Conservation (phyloP, 2,113 vertebrate genomes). For the Polypterus senegalus region DNA sequence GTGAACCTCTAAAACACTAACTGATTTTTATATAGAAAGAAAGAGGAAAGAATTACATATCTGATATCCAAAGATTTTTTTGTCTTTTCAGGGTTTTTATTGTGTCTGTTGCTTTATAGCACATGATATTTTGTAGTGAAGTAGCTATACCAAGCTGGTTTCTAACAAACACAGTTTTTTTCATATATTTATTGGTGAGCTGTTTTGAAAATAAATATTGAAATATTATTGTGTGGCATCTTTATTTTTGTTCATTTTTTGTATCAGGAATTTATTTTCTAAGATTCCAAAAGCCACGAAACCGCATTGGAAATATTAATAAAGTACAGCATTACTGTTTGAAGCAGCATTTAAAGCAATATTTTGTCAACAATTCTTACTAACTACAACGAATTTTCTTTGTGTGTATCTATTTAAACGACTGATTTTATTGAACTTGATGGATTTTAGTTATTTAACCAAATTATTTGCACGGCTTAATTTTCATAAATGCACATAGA, state of each 20-base stretch:
- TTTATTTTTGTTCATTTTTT: constrained; percentile 13
- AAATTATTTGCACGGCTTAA: too few relatives aligned
- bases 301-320: too few relatives aligned
- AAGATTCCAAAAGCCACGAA: too few relatives aligned
- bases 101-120: constrained; percentile 90
- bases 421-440: too few relatives aligned
- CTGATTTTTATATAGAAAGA: constrained; percentile 65
- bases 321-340: too few relatives aligned
- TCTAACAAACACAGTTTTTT: constrained; percentile 80
- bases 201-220: constrained; percentile 84
- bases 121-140: constrained; percentile 97
- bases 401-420: too few relatives aligned
- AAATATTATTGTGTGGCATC: constrained; percentile 52
- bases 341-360: too few relatives aligned
- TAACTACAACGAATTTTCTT: too few relatives aligned
- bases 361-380: too few relatives aligned
- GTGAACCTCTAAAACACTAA: constrained; percentile 69
- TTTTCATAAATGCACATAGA: too few relatives aligned
- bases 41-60: constrained; percentile 50
- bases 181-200: constrained; percentile 82
- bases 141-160: constrained; percentile 81
- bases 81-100: constrained; percentile 88
- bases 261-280: too few relatives aligned
- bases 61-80: constrained; percentile 96
- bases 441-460: too few relatives aligned